Percentiles rank a stretch among this genome's conserved stretches.
Conservation (phyloP, 2,113 vertebrate species). For the Origma solitaria region DNA sequence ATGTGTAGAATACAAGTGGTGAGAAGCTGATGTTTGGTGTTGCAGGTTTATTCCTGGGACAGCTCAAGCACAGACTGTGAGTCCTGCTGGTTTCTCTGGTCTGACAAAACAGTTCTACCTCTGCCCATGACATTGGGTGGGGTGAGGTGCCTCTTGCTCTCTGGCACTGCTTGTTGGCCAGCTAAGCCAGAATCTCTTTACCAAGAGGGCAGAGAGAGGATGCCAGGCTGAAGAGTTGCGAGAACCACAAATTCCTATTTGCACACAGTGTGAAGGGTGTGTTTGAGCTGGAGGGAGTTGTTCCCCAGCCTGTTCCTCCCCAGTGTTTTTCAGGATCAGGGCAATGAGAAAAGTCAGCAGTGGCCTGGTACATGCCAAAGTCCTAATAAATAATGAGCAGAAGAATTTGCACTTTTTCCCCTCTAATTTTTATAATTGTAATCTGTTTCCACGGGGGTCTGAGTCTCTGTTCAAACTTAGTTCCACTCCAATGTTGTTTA, state of each 20-base stretch:
- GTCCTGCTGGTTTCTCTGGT: neutral
- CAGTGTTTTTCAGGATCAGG: neutral
- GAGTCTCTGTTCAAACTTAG: neutral
- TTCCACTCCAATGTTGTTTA: neutral
- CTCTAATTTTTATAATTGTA: neutral
- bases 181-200: neutral
- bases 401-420: rapidly evolving
- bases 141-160: neutral
- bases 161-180: neutral
- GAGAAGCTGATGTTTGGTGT: neutral
- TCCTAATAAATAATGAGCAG: neutral
- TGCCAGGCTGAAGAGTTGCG: neutral
- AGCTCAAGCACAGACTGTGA: neutral
- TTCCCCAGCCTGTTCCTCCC: rapidly evolving
- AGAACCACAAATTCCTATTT: neutral
- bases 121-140: rapidly evolving
- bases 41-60: neutral
- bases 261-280: neutral
- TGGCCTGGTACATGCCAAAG: neutral
- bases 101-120: neutral
- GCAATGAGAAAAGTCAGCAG: neutral
- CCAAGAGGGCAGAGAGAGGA: neutral
- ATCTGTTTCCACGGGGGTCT: neutral
- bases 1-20: neutral
- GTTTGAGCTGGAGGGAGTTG: neutral